Base-by-base conservation (phyloP, 2,888 invertebrate genomes). In the Oeneis ivallda region DNA sequence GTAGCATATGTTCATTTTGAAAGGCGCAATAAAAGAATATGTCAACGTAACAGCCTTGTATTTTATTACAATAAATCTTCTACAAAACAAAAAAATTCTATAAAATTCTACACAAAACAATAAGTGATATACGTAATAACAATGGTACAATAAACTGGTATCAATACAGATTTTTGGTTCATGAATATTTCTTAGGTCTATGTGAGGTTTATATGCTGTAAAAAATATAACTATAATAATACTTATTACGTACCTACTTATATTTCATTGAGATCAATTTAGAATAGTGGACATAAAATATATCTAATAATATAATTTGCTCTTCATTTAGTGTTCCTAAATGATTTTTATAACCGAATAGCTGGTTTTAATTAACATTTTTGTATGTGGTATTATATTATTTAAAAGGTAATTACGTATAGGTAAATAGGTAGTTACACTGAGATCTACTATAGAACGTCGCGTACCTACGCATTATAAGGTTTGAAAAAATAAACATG, bases 31-130 rank as follows among this genome's bases (percentile, higher is more conserved):
- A 43, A 65, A 59, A 60, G 11, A 57, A 60, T 47, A 59, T 7
- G 9, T 67, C 69, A 76, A 77, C 68, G 71, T 79, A 82, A 82
- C 76, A 78, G 68, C 71, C 80, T 83, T 81, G 80, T 82, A 82
- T 70, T 79, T 78, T 76, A 74, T 82, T 83, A 79, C 79, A 77
- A 80, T 73, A 76, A 73, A 72, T 76, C 65, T 64, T 74, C 82
- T 84, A 85, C 80, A 84, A 84, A 82, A 82, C 79, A 80, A 77
- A 79, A 76, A 79, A 77, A 74, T 74, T 71, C 70, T 66, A 72
- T 76, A 79, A 77, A 71, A 65, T 49, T 74, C 47, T 56, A 79
- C 75, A 72, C 79, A 84, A 81, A 79, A 77, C 37, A 64, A 69
- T 64, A 66, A 37, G 62, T 59, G 53, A 45, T 69, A 65, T 19